Conservation (phyloP, 2,797 vertebrate species). For the Siniperca undulata region DNA sequence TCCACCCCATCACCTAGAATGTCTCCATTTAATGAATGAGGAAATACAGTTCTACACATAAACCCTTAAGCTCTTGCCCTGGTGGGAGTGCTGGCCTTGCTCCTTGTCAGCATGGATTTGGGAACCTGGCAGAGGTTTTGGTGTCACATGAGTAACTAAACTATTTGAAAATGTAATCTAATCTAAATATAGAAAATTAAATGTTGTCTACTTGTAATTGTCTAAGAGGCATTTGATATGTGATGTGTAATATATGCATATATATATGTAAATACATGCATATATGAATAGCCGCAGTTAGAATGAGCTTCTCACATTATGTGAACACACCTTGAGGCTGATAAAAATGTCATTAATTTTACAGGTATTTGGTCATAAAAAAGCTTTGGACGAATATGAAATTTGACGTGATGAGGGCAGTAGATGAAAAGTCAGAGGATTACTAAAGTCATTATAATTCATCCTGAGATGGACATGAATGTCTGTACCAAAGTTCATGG, state of each 20-base stretch:
- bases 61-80: slow-evolving; percentile 27
- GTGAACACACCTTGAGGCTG: not conserved
- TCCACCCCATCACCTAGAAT: slow-evolving; percentile 33
- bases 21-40: slow-evolving; percentile 57
- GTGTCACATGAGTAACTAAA: slow-evolving; percentile 21
- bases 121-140: slow-evolving; percentile 30
- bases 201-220: not conserved
- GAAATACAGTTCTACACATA: slow-evolving; percentile 25
- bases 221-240: not conserved
- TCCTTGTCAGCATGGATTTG: slow-evolving; percentile 60
- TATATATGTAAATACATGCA: too few species aligned
- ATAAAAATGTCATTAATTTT: too few species aligned
- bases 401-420: too few species aligned
- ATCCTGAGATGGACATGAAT: too few species aligned
- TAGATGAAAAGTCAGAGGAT: not conserved
- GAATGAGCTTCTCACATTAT: not conserved
- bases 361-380: too few species aligned
- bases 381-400: too few species aligned
- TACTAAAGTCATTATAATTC: not conserved
- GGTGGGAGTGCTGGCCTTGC: slow-evolving; percentile 28
- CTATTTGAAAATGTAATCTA: slow-evolving; percentile 4
- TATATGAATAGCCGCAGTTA: not conserved
- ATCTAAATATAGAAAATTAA: not conserved
- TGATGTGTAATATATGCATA: not conserved
- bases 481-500: too few species aligned